A percentile compares a stretch with the other conserved stretches of the same genome.
These are phyloP conservation scores for Corythornis cristatus DNA, from an alignment of 2,113 vertebrate species.

Conservation along the genomic window DNA sequence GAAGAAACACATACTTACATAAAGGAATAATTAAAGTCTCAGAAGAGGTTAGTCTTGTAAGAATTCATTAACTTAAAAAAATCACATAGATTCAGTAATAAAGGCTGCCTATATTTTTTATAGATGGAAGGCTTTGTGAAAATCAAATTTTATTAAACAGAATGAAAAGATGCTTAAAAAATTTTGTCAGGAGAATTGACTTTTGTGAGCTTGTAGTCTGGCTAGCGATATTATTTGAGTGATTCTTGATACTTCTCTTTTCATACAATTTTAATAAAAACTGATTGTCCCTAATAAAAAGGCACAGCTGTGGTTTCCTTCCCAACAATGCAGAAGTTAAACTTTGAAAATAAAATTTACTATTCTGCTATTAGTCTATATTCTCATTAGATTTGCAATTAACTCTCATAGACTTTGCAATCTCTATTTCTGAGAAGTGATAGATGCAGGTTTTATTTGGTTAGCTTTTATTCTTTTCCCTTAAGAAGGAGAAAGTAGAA, in stretches of 20 bases:
- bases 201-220: not conserved
- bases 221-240: not conserved
- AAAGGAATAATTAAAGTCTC: not conserved
- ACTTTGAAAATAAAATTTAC: not conserved
- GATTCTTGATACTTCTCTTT: conserved; percentile 6
- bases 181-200: not conserved
- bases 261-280: conserved; percentile 52
- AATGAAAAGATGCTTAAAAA: conserved; percentile 25
- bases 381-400: not conserved
- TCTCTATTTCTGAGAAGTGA: not conserved
- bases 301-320: not conserved
- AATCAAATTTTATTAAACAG: not conserved
- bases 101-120: not conserved
- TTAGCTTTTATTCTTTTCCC: not conserved
- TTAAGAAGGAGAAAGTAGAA: not conserved
- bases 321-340: not conserved
- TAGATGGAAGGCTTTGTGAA: not conserved
- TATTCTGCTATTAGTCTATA: not conserved
- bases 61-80: not conserved
- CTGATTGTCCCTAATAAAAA: conserved; percentile 4
- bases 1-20: not conserved
- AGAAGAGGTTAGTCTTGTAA: not conserved
- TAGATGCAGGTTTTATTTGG: not conserved
- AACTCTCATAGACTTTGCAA: not conserved
- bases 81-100: not conserved